Evolutionary conservation across 2,888 invertebrate genomes (phyloP).

Genomic region (Andrena haemorrhoa): DNA sequence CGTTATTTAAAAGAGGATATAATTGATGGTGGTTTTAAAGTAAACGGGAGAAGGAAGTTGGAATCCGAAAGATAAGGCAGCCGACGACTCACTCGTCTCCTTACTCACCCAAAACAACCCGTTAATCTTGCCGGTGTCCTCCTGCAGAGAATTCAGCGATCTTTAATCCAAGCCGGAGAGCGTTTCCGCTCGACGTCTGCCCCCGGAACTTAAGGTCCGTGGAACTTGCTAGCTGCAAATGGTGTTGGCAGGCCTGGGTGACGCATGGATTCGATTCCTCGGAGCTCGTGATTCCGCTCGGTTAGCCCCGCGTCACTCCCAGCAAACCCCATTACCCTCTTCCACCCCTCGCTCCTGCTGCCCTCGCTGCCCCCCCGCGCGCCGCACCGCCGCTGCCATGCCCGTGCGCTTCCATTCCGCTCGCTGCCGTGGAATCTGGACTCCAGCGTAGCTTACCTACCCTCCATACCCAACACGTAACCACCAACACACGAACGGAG

Average conservation of each 20-base stretch:
- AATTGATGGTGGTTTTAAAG: neutral
- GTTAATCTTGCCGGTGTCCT: too few relatives aligned
- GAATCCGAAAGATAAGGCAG: neutral
- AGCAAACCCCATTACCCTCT: conserved; percentile 83
- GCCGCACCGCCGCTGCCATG: conserved; percentile 30
- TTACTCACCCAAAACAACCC: neutral
- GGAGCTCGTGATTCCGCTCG: conserved; percentile 85
- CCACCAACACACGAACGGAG: conserved; percentile 1
- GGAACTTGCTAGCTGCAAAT: conserved; percentile 82
- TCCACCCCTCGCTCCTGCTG: conserved; percentile 41
- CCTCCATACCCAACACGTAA: conserved; percentile 18
- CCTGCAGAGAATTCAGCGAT: conserved; percentile 40
- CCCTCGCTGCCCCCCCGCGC: neutral
- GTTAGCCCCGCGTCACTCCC: conserved; percentile 85
- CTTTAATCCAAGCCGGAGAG: conserved; percentile 60
- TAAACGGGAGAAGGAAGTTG: neutral
- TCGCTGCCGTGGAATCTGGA: conserved; percentile 72
- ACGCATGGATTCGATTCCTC: conserved; percentile 85
- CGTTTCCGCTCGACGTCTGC: conserved; percentile 70
- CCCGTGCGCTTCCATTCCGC: conserved; percentile 66
- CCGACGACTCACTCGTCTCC: neutral
- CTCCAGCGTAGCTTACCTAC: conserved; percentile 56
- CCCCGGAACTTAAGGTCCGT: conserved; percentile 74
- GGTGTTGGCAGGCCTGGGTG: conserved; percentile 85
- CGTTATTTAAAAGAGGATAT: neutral